Conservation (phyloP, 2,797 vertebrate species). For the Brachyrhaphis roseni region DNA sequence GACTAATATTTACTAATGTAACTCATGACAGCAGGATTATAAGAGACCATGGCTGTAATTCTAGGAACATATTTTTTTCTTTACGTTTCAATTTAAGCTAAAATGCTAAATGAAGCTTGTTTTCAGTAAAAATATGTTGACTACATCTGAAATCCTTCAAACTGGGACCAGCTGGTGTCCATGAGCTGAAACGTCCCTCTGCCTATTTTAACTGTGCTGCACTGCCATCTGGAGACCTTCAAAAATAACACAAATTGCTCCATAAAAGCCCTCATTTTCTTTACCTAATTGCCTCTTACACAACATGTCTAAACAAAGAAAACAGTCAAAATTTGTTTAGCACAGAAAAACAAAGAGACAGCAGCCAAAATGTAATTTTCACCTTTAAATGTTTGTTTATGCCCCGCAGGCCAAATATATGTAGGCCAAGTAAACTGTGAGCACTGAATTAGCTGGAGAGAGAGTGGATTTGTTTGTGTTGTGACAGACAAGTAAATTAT, state of each 20-base stretch:
- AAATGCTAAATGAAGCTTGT: neutral
- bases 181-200: neutral
- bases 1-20: neutral
- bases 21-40: neutral
- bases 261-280: constrained; percentile 15
- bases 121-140: constrained; percentile 22
- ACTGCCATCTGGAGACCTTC: constrained; percentile 67
- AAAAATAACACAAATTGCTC: constrained; percentile 8
- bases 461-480: constrained; percentile 39
- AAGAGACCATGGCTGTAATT: neutral
- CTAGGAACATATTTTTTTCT: neutral
- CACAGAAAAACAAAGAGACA: constrained; percentile 33
- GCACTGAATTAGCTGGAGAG: constrained; percentile 45
- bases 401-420: constrained; percentile 50
- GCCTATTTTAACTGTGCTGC: constrained; percentile 45
- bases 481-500: constrained; percentile 20
- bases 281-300: constrained; percentile 34
- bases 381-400: constrained; percentile 50
- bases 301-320: constrained; percentile 53
- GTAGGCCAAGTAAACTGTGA: constrained; percentile 48
- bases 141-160: constrained; percentile 16
- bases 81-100: neutral
- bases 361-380: constrained; percentile 56
- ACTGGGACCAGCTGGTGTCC: constrained; percentile 16
- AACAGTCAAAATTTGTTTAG: constrained; percentile 51